These are phyloP conservation scores for Choloepus didactylus DNA, from an alignment of 2,797 vertebrate genomes.

Conservation along the genomic window DNA sequence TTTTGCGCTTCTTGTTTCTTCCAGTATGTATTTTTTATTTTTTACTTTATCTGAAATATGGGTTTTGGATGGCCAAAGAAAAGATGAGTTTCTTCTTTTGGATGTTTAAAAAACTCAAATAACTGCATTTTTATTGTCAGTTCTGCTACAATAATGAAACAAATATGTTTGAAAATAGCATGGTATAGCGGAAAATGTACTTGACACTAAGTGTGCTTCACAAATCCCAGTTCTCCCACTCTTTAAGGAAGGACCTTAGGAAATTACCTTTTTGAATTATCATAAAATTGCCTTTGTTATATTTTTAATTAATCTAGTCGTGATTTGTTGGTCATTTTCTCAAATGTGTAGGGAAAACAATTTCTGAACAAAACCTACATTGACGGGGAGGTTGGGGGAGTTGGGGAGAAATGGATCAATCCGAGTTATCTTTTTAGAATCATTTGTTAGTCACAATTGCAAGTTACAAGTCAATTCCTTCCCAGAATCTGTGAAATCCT, in stretches of 20 bases:
- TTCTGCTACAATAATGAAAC: not conserved
- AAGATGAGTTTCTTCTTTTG: not conserved
- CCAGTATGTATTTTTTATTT: not conserved
- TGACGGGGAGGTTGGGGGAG: not conserved
- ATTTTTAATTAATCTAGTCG: constrained; percentile 40
- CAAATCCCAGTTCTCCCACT: not conserved
- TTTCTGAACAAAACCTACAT: not conserved
- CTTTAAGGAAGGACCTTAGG: not conserved
- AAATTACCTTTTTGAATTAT: not conserved
- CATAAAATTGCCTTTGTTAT: not conserved
- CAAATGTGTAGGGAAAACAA: not conserved
- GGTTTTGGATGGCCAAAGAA: not conserved
- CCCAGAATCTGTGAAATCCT: not conserved
- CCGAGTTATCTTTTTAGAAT: not conserved
- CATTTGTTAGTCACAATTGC: not conserved
- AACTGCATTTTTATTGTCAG: constrained; percentile 36
- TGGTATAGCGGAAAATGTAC: not conserved
- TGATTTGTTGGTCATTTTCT: not conserved
- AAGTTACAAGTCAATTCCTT: not conserved
- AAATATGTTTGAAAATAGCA: constrained; percentile 30
- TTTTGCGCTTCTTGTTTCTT: constrained; percentile 15
- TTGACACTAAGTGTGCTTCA: not conserved
- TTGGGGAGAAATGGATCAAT: not conserved
- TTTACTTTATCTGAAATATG: constrained; percentile 21
- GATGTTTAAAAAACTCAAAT: constrained; percentile 27